These are phyloP conservation scores for Aphaenogaster ashmeadi DNA, from an alignment of 1,140 invertebrate species.

Conservation along the genomic window DNA sequence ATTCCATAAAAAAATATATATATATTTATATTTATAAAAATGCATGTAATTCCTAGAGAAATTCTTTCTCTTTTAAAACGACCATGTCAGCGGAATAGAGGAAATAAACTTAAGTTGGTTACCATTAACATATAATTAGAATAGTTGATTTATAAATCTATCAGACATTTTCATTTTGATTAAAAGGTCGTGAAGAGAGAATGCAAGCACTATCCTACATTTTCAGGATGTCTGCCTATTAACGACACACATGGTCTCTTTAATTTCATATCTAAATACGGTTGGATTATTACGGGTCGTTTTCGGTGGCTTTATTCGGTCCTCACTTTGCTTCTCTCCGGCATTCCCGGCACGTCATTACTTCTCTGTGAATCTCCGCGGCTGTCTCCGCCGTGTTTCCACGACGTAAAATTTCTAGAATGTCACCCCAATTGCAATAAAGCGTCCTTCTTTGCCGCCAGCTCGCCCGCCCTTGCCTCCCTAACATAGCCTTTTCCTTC, in stretches of 20 bases:
- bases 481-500: constrained; percentile 55
- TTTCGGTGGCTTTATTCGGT: constrained; percentile 32
- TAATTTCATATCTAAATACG: constrained; percentile 11
- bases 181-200: background rate
- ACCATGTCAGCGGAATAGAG: background rate
- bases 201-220: no score
- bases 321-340: constrained; percentile 14
- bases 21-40: background rate
- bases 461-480: constrained; percentile 28
- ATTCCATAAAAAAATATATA: background rate
- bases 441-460: constrained; percentile 61
- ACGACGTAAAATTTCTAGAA: constrained; percentile 59
- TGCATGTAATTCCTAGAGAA: background rate
- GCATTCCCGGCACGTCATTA: constrained; percentile 45
- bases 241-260: background rate
- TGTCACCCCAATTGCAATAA: constrained; percentile 67
- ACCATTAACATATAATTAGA: background rate
- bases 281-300: constrained; percentile 20
- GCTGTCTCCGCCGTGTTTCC: constrained; percentile 46
- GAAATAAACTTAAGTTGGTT: background rate
- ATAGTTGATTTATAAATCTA: background rate
- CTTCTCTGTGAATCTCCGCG: constrained; percentile 46
- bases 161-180: constrained; percentile 1
- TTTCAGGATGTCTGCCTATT: constrained; percentile 1
- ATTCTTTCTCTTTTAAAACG: background rate